phyloP scores from a whole-genome alignment of 2,113 vertebrate species.

The Procavia capensis region DNA sequence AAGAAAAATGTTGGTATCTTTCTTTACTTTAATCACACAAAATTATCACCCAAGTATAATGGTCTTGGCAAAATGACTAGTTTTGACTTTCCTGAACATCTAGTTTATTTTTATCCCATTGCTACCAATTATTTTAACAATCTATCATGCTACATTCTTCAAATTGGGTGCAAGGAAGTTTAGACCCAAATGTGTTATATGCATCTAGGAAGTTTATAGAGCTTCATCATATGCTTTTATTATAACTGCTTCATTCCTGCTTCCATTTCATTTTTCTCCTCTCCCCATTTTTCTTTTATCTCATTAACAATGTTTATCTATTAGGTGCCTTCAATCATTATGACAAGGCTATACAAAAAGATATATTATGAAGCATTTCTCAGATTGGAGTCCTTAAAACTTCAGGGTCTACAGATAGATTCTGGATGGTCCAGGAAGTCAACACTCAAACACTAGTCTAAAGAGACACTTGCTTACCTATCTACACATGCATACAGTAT shows the following conservation, averaged over 20 bases:
- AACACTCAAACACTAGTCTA: background rate
- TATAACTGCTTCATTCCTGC: background rate
- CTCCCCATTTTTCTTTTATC: background rate
- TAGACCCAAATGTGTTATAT: background rate
- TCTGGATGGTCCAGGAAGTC: background rate
- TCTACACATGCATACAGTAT: background rate
- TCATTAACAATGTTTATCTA: background rate
- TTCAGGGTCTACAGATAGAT: background rate
- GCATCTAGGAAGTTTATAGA: background rate
- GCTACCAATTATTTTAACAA: background rate
- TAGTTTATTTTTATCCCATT: background rate
- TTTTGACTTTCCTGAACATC: constrained; percentile 23
- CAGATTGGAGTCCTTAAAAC: background rate
- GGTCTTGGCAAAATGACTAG: constrained; percentile 13
- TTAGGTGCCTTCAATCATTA: background rate
- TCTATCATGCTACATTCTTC: background rate
- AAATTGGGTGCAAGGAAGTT: background rate
- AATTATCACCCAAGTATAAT: constrained; percentile 24
- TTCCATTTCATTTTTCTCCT: background rate
- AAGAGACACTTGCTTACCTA: background rate
- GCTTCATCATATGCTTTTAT: background rate
- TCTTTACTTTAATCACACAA: constrained; percentile 11
- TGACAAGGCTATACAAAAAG: background rate
- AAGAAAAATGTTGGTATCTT: background rate
- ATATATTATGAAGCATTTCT: background rate